Evolutionary conservation across 2,888 invertebrate species (phyloP).

Genomic region (Mesorhabditis sp.): DNA sequence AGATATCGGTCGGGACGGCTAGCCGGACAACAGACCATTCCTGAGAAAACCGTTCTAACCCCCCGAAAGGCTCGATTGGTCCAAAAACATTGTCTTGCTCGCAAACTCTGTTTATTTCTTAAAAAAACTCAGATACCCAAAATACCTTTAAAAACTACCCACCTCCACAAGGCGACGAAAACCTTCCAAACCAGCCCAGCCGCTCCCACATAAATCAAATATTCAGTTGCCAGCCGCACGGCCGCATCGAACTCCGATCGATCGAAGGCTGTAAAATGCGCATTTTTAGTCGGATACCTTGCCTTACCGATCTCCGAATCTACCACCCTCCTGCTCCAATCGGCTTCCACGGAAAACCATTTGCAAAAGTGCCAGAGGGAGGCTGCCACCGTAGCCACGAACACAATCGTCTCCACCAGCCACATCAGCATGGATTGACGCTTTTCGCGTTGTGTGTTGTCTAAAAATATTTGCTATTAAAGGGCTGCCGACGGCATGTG

Average conservation of each 20-base stretch:
- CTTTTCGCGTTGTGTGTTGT: background rate
- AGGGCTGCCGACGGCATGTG: background rate
- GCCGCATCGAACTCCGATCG: slow-evolving; percentile 11
- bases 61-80: no score
- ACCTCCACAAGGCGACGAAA: background rate
- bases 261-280: slow-evolving; percentile 7
- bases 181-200: background rate
- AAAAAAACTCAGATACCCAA: no score
- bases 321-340: background rate
- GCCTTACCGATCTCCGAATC: slow-evolving; percentile 4
- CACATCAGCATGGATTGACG: background rate
- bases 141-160: background rate
- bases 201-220: slow-evolving; percentile 7
- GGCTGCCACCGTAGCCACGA: background rate
- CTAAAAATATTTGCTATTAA: background rate
- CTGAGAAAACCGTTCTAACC: no score
- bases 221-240: slow-evolving; percentile 2
- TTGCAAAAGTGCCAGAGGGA: background rate
- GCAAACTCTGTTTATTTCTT: no score
- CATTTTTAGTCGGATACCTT: slow-evolving; percentile 1
- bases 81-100: no score
- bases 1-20: no score
- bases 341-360: background rate
- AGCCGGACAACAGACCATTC: no score
- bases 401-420: background rate